Base-by-base conservation (phyloP, 2,797 vertebrate species). In the Sorex maritimensis region DNA sequence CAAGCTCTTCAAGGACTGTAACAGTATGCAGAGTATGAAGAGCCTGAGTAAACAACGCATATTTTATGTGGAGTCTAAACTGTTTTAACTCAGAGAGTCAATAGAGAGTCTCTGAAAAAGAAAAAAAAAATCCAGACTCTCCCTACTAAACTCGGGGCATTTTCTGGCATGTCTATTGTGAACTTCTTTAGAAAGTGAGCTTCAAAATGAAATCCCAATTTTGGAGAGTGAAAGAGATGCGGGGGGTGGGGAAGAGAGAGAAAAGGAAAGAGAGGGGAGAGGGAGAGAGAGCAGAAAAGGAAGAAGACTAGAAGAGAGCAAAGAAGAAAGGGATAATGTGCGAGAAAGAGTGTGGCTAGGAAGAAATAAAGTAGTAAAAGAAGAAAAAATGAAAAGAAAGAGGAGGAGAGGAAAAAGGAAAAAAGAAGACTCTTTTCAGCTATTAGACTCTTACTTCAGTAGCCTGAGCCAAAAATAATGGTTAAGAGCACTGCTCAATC, bases 11-110 rank as follows among this genome's bases (percentile, higher is more conserved):
- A 97, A 94, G 89, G 71, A 86, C 79, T 89, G 95, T 77, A 96
- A 90, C 90, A 97, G 90, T 96, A 94, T 88, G 88, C 91, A 98
- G 38, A 65, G 95, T 96, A 96, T 94, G 14, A 95, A 95, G 83
- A 97, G 67, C 89, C 92, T 68, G 85, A n/a, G 49, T 94, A 96
- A 97, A 89, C 21, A 95, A 79, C n/a, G 85, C 38, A n/a, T 49
- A 96, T 95, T 96, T 96, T 95, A 97, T 90, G 95, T 92, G 74
- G 93, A 97, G 52, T 82, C 85, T 67, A 95, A 95, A 97, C 91
- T 90, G 81, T 90, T 94, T 96, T 86, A 92, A 85, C 93, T 78
- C 24, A 11, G 28, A 95, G 49, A 93, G 5, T 92, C 85, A 93
- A 80, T 55, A 94, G 0, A 0, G 73, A 90, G 68, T 88, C 68